Conservation (phyloP, 1,140 invertebrate genomes). For the Harlomillsia oculata region DNA sequence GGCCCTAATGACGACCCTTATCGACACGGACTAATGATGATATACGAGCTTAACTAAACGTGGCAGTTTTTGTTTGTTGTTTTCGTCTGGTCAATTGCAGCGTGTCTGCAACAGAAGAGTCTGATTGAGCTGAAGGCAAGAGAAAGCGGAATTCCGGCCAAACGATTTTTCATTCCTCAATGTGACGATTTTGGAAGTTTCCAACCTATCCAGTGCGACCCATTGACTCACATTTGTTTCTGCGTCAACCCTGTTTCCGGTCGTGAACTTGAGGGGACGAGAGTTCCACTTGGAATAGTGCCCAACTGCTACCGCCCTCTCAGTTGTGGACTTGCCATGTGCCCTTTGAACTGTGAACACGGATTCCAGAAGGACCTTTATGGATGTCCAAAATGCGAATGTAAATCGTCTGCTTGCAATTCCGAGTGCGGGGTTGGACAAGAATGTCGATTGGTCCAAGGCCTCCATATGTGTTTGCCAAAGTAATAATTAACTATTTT, state of each 20-base stretch:
- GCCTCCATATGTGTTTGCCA: constrained; percentile 64
- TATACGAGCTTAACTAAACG: no score
- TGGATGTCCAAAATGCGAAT: constrained; percentile 40
- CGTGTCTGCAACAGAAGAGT: constrained; percentile 60
- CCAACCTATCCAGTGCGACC: constrained; percentile 40
- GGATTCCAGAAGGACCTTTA: constrained; percentile 53
- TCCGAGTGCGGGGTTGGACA: constrained; percentile 41
- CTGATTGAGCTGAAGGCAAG: constrained; percentile 62
- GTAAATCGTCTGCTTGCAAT: constrained; percentile 33
- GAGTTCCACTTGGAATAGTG: constrained; percentile 35
- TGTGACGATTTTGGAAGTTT: constrained; percentile 40
- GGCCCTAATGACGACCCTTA: no score
- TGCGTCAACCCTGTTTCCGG: constrained; percentile 40
- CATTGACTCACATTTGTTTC: constrained; percentile 39
- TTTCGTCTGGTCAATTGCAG: no score
- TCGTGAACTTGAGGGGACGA: constrained; percentile 40
- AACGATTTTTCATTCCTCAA: constrained; percentile 39
- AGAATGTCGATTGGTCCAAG: constrained; percentile 49
- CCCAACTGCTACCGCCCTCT: constrained; percentile 42
- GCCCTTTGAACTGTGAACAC: constrained; percentile 54
- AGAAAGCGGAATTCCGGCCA: constrained; percentile 53
- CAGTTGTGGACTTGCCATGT: constrained; percentile 52
- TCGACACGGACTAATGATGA: no score
- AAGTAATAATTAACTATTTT: no score
- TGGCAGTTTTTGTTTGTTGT: no score